Conservation (phyloP, 2,797 vertebrate genomes). For the Rhynchonycteris naso region DNA sequence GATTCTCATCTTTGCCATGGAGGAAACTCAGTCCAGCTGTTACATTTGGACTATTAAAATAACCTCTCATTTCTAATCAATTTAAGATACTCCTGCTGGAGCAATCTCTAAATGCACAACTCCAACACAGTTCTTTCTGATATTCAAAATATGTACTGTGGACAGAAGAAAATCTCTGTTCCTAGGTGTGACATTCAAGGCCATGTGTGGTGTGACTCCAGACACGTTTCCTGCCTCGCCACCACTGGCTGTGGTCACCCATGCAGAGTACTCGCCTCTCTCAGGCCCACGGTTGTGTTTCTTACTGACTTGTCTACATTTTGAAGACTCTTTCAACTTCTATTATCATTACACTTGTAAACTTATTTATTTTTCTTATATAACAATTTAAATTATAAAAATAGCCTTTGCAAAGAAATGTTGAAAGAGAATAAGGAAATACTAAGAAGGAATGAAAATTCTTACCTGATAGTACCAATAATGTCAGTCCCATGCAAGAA, state of each 20-base stretch:
- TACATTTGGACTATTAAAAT: neutral
- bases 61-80: neutral
- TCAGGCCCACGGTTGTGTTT: neutral
- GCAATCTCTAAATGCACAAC: neutral
- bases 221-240: neutral
- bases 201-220: neutral
- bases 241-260: fast-evolving
- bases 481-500: neutral
- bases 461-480: neutral
- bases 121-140: neutral
- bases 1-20: neutral
- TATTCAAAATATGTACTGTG: neutral
- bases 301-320: neutral
- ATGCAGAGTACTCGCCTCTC: no score
- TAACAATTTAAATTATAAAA: slow-evolving; percentile 16
- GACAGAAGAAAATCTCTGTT: neutral
- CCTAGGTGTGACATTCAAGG: neutral
- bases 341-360: neutral
- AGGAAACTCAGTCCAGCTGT: no score
- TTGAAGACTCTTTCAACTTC: neutral
- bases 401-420: neutral
- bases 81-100: neutral
- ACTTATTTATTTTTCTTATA: neutral
- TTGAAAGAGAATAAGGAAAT: neutral
- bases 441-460: neutral